Evolutionary conservation across 2,113 vertebrate genomes (phyloP).

Genomic region (Calidris pugnax): DNA sequence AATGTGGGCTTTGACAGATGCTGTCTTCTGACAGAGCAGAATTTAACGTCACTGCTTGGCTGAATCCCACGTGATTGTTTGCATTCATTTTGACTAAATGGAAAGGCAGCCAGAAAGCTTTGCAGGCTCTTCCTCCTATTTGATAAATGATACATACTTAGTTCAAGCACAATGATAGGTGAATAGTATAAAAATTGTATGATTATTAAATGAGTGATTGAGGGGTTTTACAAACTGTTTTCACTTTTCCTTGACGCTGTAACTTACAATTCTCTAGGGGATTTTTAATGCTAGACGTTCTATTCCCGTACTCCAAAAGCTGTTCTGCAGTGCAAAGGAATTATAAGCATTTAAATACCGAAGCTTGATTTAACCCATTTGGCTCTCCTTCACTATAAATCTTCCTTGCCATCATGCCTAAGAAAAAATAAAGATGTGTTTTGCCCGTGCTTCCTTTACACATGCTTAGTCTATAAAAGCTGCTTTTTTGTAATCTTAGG

Average conservation of each 20-base stretch:
- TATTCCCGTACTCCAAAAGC: constrained; percentile 16
- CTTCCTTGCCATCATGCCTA: neutral
- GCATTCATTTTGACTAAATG: constrained; percentile 81
- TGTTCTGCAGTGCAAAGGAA: constrained; percentile 38
- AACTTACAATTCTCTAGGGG: constrained; percentile 5
- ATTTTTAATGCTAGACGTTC: constrained; percentile 23
- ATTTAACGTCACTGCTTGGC: constrained; percentile 84
- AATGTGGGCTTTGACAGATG: constrained; percentile 87
- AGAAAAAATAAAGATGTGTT: neutral
- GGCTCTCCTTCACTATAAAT: neutral
- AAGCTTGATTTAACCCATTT: constrained; percentile 55
- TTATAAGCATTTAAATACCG: neutral
- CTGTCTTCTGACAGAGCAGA: constrained; percentile 86
- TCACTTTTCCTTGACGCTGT: constrained; percentile 4
- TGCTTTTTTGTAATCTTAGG: constrained; percentile 5
- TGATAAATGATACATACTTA: constrained; percentile 40
- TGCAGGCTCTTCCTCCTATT: constrained; percentile 44
- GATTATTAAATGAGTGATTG: constrained; percentile 47
- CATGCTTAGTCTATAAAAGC: neutral
- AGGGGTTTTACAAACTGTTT: constrained; percentile 23
- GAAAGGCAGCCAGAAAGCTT: constrained; percentile 72
- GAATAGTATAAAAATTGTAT: constrained; percentile 41
- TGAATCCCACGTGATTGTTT: constrained; percentile 83
- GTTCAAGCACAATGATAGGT: constrained; percentile 23
- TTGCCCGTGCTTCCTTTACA: neutral